Percentiles rank a stretch among this genome's conserved stretches.
Evolutionary conservation across 1,140 invertebrate genomes (phyloP).

Genomic region (Brachionus sp.): DNA sequence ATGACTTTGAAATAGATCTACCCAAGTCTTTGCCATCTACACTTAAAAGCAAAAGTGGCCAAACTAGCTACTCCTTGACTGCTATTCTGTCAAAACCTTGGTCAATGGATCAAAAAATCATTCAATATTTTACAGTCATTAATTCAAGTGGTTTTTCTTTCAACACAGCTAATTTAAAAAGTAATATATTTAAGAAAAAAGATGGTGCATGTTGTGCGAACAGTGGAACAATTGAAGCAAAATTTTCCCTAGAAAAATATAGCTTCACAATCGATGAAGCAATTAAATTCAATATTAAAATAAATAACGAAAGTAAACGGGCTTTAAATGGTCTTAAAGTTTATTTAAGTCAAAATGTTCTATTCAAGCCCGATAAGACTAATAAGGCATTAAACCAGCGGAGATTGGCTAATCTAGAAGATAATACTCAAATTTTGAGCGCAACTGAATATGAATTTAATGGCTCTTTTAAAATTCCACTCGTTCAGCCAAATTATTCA

Average conservation of each 20-base stretch:
- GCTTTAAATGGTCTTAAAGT: neutral
- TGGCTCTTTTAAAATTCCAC: neutral
- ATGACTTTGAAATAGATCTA: neutral
- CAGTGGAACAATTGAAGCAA: neutral
- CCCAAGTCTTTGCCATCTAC: neutral
- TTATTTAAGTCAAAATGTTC: neutral
- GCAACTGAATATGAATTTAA: neutral
- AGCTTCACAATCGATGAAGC: neutral
- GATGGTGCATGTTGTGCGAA: neutral
- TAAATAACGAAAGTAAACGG: neutral
- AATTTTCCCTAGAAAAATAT: neutral
- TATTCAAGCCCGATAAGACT: neutral
- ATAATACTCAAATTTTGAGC: neutral
- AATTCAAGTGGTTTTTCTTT: neutral
- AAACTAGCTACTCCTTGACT: neutral
- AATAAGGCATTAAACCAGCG: neutral
- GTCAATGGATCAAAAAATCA: neutral
- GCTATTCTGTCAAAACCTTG: neutral
- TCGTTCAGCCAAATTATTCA: neutral
- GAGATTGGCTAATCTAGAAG: neutral
- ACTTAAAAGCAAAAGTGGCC: neutral
- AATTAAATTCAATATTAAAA: neutral
- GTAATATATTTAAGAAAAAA: neutral
- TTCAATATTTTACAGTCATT: neutral
- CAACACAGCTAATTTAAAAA: too few relatives aligned